Evolutionary conservation across 1,140 invertebrate species (phyloP).

Genomic region (Triops longicaudatus): DNA sequence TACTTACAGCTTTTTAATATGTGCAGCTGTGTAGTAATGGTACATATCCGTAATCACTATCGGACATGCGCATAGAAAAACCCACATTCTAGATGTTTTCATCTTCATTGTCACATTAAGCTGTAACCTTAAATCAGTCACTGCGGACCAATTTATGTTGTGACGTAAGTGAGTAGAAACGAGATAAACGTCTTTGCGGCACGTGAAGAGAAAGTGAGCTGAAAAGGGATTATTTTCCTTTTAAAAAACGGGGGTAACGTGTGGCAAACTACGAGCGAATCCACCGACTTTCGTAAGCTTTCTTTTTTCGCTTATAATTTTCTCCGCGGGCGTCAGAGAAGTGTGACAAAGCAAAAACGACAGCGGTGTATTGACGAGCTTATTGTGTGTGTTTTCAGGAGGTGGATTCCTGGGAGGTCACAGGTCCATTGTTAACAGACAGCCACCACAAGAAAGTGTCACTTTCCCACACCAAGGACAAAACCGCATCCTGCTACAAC

Average conservation of each 20-base stretch:
- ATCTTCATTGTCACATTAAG: too few species aligned
- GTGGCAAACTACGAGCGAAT: background rate
- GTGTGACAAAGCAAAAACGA: background rate
- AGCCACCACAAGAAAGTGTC: background rate
- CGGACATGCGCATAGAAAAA: too few species aligned
- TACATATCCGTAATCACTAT: too few species aligned
- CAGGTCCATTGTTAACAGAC: background rate
- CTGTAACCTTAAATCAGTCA: too few species aligned
- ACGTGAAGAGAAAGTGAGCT: background rate
- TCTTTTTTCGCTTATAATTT: background rate
- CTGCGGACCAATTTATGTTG: too few species aligned
- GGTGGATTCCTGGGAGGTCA: background rate
- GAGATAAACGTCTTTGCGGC: too few species aligned
- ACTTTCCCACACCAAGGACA: background rate
- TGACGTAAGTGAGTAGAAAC: too few species aligned
- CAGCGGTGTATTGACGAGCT: background rate
- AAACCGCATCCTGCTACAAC: background rate
- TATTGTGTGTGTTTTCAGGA: slow-evolving; percentile 5
- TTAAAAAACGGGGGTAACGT: background rate
- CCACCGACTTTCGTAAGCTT: background rate
- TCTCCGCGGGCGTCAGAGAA: background rate
- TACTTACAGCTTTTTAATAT: too few species aligned
- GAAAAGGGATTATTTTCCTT: background rate
- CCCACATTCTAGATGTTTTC: too few species aligned
- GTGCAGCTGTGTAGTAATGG: too few species aligned